Evolutionary conservation across 2,888 invertebrate species (phyloP).

Genomic region (Cantharis rufa): DNA sequence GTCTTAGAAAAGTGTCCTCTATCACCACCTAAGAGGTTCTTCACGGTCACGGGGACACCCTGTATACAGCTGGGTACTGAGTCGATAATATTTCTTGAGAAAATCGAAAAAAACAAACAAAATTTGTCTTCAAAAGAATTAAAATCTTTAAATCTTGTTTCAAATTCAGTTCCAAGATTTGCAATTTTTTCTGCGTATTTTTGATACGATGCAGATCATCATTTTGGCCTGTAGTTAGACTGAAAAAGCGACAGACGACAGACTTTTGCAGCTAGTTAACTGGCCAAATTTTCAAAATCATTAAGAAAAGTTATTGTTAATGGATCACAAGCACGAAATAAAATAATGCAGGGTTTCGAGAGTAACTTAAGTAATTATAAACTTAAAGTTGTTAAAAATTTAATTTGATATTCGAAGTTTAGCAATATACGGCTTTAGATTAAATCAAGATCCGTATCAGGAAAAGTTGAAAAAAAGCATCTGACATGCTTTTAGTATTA

Average conservation of each 20-base stretch:
- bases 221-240: background rate
- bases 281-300: background rate
- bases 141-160: too few species aligned
- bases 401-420: background rate
- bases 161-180: too few species aligned
- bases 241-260: background rate
- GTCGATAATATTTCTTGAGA: too few species aligned
- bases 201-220: too few species aligned
- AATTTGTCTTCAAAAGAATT: too few species aligned
- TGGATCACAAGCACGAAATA: background rate
- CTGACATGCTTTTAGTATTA: conserved; percentile 5
- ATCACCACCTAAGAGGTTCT: too few species aligned
- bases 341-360: background rate
- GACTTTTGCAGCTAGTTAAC: background rate
- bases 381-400: background rate
- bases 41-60: too few species aligned
- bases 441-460: background rate
- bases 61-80: too few species aligned
- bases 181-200: too few species aligned
- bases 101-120: too few species aligned
- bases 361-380: background rate
- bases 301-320: background rate
- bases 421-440: background rate
- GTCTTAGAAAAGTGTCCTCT: too few species aligned
- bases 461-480: background rate